Conservation (phyloP, 2,797 vertebrate species). For the Typhlichthys subterraneus region DNA sequence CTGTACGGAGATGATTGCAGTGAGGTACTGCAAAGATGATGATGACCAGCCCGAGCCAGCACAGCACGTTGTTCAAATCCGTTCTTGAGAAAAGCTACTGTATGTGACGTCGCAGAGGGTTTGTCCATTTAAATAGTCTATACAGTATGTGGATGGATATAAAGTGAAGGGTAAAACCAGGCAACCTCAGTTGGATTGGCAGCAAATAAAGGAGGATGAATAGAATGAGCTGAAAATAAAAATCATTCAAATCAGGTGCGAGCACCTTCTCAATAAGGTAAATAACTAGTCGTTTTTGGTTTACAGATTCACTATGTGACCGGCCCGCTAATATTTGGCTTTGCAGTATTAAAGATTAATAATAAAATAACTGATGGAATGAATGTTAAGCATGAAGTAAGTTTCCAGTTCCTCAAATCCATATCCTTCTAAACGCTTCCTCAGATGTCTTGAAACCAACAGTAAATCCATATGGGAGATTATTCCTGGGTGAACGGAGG, state of each 20-base stretch:
- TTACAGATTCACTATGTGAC: constrained; percentile 15
- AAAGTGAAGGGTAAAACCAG: constrained; percentile 46
- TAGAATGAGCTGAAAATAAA: constrained; percentile 34
- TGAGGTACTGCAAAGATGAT: too few relatives aligned
- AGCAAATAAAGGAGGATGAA: constrained; percentile 49
- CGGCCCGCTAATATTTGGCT: background rate
- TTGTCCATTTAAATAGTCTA: too few relatives aligned
- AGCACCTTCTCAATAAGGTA: constrained; percentile 17
- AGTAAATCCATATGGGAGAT: constrained; percentile 7
- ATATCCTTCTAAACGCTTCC: background rate
- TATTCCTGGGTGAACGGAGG: background rate
- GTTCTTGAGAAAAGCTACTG: too few relatives aligned
- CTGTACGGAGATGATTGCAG: too few relatives aligned
- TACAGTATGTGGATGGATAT: background rate
- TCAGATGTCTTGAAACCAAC: constrained; percentile 5
- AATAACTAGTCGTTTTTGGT: constrained; percentile 38
- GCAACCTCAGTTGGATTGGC: constrained; percentile 36
- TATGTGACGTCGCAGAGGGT: too few relatives aligned
- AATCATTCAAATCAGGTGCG: constrained; percentile 35
- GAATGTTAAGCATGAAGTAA: background rate
- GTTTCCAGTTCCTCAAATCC: constrained; percentile 1
- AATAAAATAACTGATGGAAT: too few relatives aligned
- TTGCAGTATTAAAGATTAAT: constrained; percentile 10
- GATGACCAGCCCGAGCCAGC: too few relatives aligned
- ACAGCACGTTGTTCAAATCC: too few relatives aligned